Base-by-base conservation (phyloP, 1,140 invertebrate species). In the Hermetia illucens region DNA sequence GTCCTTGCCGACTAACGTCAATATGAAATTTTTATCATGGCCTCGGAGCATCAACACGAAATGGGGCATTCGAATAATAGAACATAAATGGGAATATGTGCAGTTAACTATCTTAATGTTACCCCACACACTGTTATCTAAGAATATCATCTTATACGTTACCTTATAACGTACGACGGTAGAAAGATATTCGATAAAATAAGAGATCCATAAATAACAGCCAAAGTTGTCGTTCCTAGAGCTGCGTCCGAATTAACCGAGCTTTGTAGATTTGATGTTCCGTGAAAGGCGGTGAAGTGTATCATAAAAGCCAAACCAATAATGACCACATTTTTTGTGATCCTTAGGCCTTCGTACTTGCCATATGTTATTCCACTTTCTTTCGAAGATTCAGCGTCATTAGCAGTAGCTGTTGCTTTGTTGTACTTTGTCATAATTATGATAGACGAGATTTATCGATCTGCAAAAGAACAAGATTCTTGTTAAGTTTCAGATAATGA, bases 141-240 rank as follows among this genome's bases (percentile, higher is more conserved):
- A 4, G 82, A 79, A 61, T 94, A 93, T 47, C 85, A 84, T 15
- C 84, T 50, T 76, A 92, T 84, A 3, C 42, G 50, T 50, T 31
- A 60, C 57, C 57, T 55, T 40, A 60, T 60, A 36, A 60, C 54
- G 10, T 53, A 56, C 48, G 59, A 57, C 2, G 91, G 90, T 8
- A 95, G 70, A 62, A 96, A 91, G 58, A 93, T 83, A 57, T 86
- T 94, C 12, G 88, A 92, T 0, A 94, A 59, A 12, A 95, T 81
- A 18, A 93, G 71, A 3, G 86, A 80, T 2, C 77, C 86, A 54
- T 95, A 96, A 36, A 93, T 80, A 2, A 86, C 80, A 27, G 83
- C 79, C 25, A 92, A 61, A 0, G 85, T 86, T 2, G 81, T 79
- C 1, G 83, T 87, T 24, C 84, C 86, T 10, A 90, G 65, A 18